Evolutionary conservation across 92 coral and sea anemone species (phyloP).

Genomic region (Porites evermanni): DNA sequence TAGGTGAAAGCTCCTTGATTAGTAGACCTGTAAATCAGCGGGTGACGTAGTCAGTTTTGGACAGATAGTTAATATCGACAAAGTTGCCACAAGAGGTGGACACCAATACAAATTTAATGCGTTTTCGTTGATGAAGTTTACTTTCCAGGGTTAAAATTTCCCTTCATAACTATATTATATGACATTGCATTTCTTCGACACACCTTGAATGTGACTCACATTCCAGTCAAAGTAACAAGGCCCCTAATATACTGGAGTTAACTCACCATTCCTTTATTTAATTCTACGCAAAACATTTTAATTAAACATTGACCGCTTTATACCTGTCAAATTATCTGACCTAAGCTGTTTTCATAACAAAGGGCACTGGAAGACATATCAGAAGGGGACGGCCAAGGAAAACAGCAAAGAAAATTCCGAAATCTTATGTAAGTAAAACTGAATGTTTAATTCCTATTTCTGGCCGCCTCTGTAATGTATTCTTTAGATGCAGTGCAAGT

Average conservation of each 20-base stretch:
- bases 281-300: constrained; percentile 16
- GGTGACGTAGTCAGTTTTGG: constrained; percentile 1
- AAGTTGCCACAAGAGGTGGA: constrained; percentile 1
- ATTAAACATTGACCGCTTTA: constrained; percentile 27
- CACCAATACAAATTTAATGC: constrained; percentile 15
- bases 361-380: background rate
- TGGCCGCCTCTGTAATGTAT: too few species aligned
- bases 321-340: constrained; percentile 27
- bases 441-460: background rate
- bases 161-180: background rate
- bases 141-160: background rate
- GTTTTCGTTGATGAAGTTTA: background rate
- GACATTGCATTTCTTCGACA: background rate
- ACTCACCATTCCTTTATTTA: background rate
- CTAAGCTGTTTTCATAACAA: constrained; percentile 1
- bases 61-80: background rate
- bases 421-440: constrained; percentile 18
- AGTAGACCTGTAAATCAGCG: constrained; percentile 15
- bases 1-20: background rate
- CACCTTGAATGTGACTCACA: background rate
- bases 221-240: background rate
- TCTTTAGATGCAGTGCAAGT: background rate
- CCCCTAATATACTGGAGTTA: background rate
- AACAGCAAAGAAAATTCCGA: background rate
- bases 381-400: too few species aligned